phyloP scores from a whole-genome alignment of 2,888 invertebrate genomes.

The Trichogramma evanescens region DNA sequence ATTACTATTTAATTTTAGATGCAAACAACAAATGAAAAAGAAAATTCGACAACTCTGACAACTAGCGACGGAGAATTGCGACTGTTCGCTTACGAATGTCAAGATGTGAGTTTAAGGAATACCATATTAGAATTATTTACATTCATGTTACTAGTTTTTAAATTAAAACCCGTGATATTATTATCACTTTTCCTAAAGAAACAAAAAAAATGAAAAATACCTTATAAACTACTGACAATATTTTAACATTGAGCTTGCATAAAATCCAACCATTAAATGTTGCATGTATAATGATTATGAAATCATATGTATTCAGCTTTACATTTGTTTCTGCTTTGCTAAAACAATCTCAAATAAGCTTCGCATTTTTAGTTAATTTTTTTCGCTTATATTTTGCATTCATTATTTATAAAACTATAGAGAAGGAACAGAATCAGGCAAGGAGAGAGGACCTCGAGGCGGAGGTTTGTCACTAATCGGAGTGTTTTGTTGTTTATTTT shows the following conservation, averaged over 20 bases:
- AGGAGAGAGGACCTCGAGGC: conserved; percentile 4
- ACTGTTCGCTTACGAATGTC: conserved; percentile 45
- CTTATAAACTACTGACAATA: background rate
- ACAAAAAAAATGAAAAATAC: background rate
- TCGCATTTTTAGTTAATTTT: no score
- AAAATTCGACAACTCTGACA: conserved; percentile 43
- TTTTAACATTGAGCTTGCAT: conserved; percentile 10
- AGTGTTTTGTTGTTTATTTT: conserved; percentile 48
- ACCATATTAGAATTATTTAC: background rate
- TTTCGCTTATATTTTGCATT: no score
- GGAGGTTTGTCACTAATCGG: conserved; percentile 26
- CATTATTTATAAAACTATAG: no score
- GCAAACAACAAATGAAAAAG: conserved; percentile 43
- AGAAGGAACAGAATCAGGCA: background rate
- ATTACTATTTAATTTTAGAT: conserved; percentile 27
- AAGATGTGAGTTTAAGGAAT: conserved; percentile 39
- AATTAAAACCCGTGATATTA: background rate
- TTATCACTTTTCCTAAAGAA: background rate
- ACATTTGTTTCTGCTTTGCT: no score
- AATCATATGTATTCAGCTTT: no score
- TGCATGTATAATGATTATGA: conserved; percentile 14
- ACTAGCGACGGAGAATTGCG: conserved; percentile 45
- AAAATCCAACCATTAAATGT: conserved; percentile 16
- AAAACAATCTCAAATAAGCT: no score
- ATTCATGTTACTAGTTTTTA: background rate